Base-by-base conservation (phyloP, 2,113 vertebrate species). In the Albula glossodonta region DNA sequence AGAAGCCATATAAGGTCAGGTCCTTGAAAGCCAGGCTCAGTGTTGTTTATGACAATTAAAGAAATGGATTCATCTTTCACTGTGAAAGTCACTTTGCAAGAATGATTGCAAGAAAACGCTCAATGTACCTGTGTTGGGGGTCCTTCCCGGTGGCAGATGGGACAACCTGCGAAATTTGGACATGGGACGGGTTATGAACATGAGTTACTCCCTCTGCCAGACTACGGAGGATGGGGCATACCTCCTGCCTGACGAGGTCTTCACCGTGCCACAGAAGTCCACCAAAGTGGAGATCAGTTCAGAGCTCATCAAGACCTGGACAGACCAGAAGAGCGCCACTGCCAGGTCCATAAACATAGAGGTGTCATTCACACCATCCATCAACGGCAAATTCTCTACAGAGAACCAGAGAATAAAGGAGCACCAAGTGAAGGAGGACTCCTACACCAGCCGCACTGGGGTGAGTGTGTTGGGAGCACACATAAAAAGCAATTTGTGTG, bases 191-290 rank as follows among this genome's bases (percentile, higher is more conserved):
- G 98, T 99, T 81, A 95, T 98, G 94, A 94, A 92, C 81, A 82
- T 97, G 83, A 95, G 91, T 84, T 99, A 97, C 89, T 93, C 85
- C 0, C 92, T 93, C 84, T 99, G 98, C 86, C 96, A 94, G 92
- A 97, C 96, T 90, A 97, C 96, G 0, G 97, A 98, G 60, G 98
- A 99, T n/a, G n/a, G n/a, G n/a, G n/a, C n/a, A n/a, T n/a, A n/a
- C n/a, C n/a, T n/a, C n/a, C n/a, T n/a, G n/a, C n/a, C n/a, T n/a
- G n/a, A n/a, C n/a, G n/a, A n/a, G n/a, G n/a, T n/a, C n/a, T n/a
- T n/a, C n/a, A n/a, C n/a, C n/a, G n/a, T n/a, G n/a, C n/a, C n/a
- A n/a, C n/a, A n/a, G n/a, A n/a, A n/a, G n/a, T n/a, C n/a, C n/a
- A n/a, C n/a, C n/a, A n/a, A n/a, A n/a, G n/a, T n/a, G n/a, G n/a